Conservation (phyloP, 2,888 invertebrate genomes). For the Biston stratarius region DNA sequence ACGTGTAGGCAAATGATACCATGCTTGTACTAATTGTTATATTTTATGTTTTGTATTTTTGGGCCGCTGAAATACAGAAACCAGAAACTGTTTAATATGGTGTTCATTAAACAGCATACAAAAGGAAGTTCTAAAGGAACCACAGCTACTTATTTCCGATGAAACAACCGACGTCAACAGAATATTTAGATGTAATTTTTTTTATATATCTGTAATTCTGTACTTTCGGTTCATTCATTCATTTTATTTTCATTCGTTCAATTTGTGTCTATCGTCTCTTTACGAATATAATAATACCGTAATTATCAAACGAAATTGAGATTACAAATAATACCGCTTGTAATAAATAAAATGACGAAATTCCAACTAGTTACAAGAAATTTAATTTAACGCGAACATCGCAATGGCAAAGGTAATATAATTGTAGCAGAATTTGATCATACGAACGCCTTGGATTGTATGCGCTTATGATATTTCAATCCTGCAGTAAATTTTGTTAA, state of each 20-base stretch:
- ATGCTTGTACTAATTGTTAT: too few relatives aligned
- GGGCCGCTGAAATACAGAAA: too few relatives aligned
- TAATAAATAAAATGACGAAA: neutral
- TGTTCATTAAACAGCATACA: too few relatives aligned
- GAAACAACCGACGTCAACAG: too few relatives aligned
- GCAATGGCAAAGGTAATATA: slow-evolving; percentile 26
- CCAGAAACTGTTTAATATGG: too few relatives aligned
- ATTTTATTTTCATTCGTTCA: slow-evolving; percentile 21
- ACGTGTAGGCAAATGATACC: too few relatives aligned
- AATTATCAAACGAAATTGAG: neutral
- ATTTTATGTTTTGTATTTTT: too few relatives aligned
- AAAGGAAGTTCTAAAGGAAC: too few relatives aligned
- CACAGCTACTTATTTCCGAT: too few relatives aligned
- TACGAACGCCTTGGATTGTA: slow-evolving; percentile 16
- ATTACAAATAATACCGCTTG: too few relatives aligned
- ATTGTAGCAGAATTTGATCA: neutral
- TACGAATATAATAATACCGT: too few relatives aligned
- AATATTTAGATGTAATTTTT: too few relatives aligned
- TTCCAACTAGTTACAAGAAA: neutral
- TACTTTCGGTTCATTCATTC: neutral
- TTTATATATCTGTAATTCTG: neutral
- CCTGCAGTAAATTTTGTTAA: neutral
- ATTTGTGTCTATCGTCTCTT: slow-evolving; percentile 30
- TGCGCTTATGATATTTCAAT: neutral
- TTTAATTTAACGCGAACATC: neutral